Conservation (phyloP, 2,888 invertebrate species). For the Drosophila nr. perissopoda region DNA sequence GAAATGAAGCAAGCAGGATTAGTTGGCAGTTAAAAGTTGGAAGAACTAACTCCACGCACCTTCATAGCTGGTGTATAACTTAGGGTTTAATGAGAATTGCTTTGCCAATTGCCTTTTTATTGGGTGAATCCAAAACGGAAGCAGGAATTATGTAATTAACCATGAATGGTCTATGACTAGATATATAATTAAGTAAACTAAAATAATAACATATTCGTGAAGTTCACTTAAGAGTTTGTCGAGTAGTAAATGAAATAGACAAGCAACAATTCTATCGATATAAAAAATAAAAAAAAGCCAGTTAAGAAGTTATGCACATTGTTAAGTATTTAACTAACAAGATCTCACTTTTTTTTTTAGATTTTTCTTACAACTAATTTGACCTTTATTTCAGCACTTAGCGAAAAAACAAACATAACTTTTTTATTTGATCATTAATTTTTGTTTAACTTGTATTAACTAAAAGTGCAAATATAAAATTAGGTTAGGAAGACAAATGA, state of each 20-base stretch:
- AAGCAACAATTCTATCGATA: neutral
- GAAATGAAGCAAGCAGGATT: neutral
- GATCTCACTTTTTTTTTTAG: neutral
- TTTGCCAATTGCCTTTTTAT: conserved; percentile 54
- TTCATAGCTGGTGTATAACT: conserved; percentile 55
- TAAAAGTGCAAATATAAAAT: neutral
- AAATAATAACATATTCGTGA: conserved; percentile 18
- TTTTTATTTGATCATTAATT: neutral
- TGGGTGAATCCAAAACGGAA: conserved; percentile 54
- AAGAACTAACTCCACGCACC: conserved; percentile 37
- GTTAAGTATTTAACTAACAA: neutral
- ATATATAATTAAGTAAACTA: conserved; percentile 56
- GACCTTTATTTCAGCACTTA: neutral
- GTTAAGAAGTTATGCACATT: neutral
- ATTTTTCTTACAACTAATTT: neutral
- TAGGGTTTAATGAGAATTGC: conserved; percentile 11
- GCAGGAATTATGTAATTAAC: conserved; percentile 45
- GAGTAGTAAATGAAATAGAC: neutral
- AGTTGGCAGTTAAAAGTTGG: neutral
- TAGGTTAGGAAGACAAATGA: neutral
- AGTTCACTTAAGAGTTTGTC: neutral
- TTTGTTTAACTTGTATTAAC: neutral
- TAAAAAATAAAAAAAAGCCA: neutral
- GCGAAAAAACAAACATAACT: neutral
- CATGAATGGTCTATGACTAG: neutral